Evolutionary conservation across 2,797 vertebrate genomes (phyloP), one percentile per base, ranked within the genome.

Genomic region (Knipowitschia caucasica): DNA sequence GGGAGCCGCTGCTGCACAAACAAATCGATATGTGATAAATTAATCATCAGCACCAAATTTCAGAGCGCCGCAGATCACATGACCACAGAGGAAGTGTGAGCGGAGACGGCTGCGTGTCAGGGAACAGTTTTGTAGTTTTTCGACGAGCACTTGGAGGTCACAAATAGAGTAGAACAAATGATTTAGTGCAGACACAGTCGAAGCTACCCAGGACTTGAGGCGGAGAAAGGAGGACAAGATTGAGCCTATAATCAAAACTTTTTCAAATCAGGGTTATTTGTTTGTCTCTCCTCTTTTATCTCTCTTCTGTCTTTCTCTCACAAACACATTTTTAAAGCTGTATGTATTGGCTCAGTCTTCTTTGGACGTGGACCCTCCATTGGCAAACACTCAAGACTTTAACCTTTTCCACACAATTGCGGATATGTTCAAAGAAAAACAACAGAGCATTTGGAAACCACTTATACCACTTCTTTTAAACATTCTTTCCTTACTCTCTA

Each of bases 21-120:
- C 45, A 47, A 47, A 47, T 47, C 45, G 17, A 47, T 47, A 47
- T 7, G 26, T 47, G 17, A 47, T 47, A 31, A 47, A 47, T 47
- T 20, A 47, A 31, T 47, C 5, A 47, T 31, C 45, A 24, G 10
- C 27, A 10, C 15, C 26, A 21, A 47, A 47, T 30, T 30, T 47
- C 45, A 30, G 17, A 21, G 4, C 15, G 40, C 40, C 6, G 24
- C 26, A 1, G 10, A 17, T 47, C 45, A 14, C 27, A 47, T 47
- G 20, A 47, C 15, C 14, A n/a, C n/a, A 47, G 38, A 40, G 39
- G 39, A 42, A 44, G 42, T 26, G 40, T 9, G 42, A 6, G 42
- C 7, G 23, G 24, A 15, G 42, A 15, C 7, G 20, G 2, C 11
- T 14, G 9, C 24, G 8, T 25, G 11, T 44, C 42, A 27, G 11